phyloP scores from a whole-genome alignment of 2,113 vertebrate species.

The Recurvirostra avosetta region DNA sequence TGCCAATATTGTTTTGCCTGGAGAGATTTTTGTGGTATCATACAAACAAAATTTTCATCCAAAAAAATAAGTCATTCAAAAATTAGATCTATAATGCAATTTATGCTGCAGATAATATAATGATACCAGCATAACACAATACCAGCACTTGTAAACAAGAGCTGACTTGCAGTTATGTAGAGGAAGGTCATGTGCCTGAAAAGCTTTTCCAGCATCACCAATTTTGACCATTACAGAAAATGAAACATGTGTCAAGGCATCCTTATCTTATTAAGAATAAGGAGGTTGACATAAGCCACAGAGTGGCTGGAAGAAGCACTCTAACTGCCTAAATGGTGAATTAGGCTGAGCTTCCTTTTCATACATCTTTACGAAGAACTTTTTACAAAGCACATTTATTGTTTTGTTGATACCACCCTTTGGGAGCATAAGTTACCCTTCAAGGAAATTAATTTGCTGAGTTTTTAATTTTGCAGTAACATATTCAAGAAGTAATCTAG shows the following conservation, averaged over 20 bases:
- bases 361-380: neutral
- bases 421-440: neutral
- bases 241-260: neutral
- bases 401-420: neutral
- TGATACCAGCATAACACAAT: neutral
- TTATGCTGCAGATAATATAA: neutral
- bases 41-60: neutral
- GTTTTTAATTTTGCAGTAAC: neutral
- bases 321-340: neutral
- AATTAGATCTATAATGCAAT: neutral
- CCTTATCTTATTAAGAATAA: slow-evolving; percentile 26
- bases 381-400: neutral
- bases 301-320: neutral
- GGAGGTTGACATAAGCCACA: neutral
- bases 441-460: neutral
- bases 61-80: neutral
- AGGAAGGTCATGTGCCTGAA: neutral
- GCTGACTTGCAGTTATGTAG: neutral
- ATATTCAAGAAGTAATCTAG: neutral
- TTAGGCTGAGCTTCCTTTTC: neutral
- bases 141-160: neutral
- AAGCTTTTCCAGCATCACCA: slow-evolving; percentile 1
- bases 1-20: neutral
- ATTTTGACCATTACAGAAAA: slow-evolving; percentile 28
- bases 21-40: neutral